Evolutionary conservation across 2,797 vertebrate species (phyloP), one percentile per base, ranked within the genome.

Genomic region (Pipistrellus nathusii): DNA sequence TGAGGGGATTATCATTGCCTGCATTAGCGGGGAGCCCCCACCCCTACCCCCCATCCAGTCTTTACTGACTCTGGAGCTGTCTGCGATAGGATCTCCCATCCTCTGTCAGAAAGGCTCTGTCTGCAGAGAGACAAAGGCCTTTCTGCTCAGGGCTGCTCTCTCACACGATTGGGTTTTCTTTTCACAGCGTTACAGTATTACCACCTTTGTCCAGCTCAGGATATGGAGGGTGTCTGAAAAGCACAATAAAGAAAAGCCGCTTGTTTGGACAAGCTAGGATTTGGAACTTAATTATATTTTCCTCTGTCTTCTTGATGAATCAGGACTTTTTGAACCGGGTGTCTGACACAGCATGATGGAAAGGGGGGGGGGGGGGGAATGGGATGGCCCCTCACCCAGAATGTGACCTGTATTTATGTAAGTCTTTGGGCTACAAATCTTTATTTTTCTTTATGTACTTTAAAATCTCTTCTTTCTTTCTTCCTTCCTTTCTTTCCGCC

Each of bases 121-220:
- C 76, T 83, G 75, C 57, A 66, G 81, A 69, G 85, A 97, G 94
- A 97, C 95, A 96, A 94, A 96, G 84, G 77, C 78, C 83, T 71
- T 78, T 95, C 76, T 85, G 85, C 78, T 94, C 62, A 20, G 3
- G 3, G 38, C 8, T 69, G 20, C 44, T 71, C 62, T 53, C 55
- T 77, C 85, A 68, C 71, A 35, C 71, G 88, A 94, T 15, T 66
- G 78, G 18, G 75, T 85, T 89, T 82, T 95, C 90, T 88, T 94
- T 69, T 88, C 75, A 94, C 91, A 87, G 91, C 81, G 53, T 84
- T 66, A 25, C 73, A 64, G 91, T 94, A 93, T 94, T 91, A 86
- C 46, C 84, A 88, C 32, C 55, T 97, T 90, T 90, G 44, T 35
- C 44, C 68, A 53, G 21, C 75, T 73, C 13, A 8, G 73, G 23